phyloP scores from a whole-genome alignment of 1,140 invertebrate genomes.

The Rhysida immarginata region DNA sequence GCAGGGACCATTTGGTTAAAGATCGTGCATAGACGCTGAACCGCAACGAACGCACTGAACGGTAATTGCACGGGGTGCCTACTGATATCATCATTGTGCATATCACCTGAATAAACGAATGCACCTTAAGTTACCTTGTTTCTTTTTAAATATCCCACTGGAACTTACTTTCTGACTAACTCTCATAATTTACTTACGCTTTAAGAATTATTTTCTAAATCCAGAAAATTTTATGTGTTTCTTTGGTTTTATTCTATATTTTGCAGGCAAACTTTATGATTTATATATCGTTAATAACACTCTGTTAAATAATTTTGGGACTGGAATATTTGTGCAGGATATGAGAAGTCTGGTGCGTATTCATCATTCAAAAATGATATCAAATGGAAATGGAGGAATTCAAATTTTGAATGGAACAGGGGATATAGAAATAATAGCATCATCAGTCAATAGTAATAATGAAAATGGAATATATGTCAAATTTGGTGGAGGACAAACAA shows the following conservation, averaged over 20 bases:
- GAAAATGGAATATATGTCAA: slow-evolving; percentile 68
- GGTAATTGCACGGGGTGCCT: no score
- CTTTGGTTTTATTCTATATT: neutral
- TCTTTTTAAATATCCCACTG: no score
- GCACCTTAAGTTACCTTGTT: no score
- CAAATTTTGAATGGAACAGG: slow-evolving; percentile 69
- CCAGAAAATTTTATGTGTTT: no score
- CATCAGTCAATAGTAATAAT: slow-evolving; percentile 73
- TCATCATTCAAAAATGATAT: slow-evolving; percentile 59
- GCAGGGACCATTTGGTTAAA: no score
- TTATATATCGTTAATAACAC: slow-evolving; percentile 69
- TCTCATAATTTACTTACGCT: no score
- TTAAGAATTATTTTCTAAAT: no score
- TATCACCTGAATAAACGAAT: no score
- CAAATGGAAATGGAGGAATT: slow-evolving; percentile 74
- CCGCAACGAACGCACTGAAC: no score
- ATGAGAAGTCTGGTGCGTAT: slow-evolving; percentile 62
- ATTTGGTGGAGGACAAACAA: slow-evolving; percentile 72
- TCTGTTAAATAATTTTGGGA: slow-evolving; percentile 76
- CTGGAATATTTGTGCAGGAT: slow-evolving; percentile 75
- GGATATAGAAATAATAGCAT: slow-evolving; percentile 79
- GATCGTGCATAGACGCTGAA: no score
- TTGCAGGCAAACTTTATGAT: slow-evolving; percentile 61
- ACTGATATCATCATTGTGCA: no score
- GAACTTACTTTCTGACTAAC: no score